Conservation (phyloP, 1,140 invertebrate genomes). For the Hylaeus anthracinus region DNA sequence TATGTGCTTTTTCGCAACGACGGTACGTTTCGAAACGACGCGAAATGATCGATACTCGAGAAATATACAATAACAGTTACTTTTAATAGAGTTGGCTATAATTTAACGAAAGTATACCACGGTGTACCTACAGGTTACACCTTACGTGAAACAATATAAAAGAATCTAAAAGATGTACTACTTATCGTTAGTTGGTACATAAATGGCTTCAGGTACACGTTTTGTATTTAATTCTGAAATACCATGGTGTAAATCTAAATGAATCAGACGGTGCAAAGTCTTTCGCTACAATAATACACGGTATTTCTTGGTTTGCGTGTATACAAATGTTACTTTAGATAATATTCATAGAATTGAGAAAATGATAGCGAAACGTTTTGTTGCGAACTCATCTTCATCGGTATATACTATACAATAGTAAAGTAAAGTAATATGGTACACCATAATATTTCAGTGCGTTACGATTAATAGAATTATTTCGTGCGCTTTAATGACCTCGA, state of each 20-base stretch:
- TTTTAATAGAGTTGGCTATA: neutral
- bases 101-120: neutral
- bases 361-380: neutral
- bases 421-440: neutral
- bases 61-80: neutral
- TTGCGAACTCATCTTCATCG: neutral
- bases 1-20: neutral
- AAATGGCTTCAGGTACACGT: slow-evolving; percentile 41
- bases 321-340: too few species aligned
- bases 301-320: neutral
- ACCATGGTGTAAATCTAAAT: slow-evolving; percentile 15
- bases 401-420: too few species aligned
- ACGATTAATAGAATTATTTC: neutral
- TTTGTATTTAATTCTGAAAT: slow-evolving; percentile 12
- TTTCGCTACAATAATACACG: too few species aligned
- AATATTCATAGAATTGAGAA: neutral
- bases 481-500: neutral
- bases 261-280: neutral
- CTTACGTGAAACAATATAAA: slow-evolving; percentile 2
- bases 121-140: neutral
- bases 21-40: neutral
- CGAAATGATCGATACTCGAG: neutral
- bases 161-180: slow-evolving; percentile 22
- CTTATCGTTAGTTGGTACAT: neutral
- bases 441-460: slow-evolving; percentile 21